Percentiles rank a stretch among this genome's conserved stretches.
Evolutionary conservation across 2,797 vertebrate species (phyloP).

Genomic region (Pseudomugil tenellus): DNA sequence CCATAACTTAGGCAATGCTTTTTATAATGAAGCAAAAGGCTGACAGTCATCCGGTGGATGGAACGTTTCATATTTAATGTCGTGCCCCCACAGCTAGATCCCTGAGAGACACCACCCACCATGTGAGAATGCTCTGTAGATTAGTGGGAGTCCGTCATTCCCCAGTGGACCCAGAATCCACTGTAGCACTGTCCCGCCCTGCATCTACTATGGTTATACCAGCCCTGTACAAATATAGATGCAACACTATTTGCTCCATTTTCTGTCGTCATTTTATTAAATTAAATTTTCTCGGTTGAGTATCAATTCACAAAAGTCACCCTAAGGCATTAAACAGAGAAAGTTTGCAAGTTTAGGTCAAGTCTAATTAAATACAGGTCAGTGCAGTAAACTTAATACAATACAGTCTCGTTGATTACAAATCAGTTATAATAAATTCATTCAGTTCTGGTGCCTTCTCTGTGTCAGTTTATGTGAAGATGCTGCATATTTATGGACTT

Average conservation of each 20-base stretch:
- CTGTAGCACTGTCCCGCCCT: slow-evolving; percentile 22
- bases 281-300: neutral
- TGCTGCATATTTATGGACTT: slow-evolving; percentile 32
- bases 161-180: slow-evolving; percentile 41
- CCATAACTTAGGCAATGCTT: neutral
- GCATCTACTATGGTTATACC: slow-evolving; percentile 26
- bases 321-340: neutral
- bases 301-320: neutral
- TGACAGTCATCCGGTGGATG: slow-evolving; percentile 59
- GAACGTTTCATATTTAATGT: slow-evolving; percentile 49
- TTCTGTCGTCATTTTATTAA: slow-evolving; percentile 1
- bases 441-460: slow-evolving; percentile 1
- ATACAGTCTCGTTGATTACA: neutral
- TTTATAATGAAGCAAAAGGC: slow-evolving; percentile 40
- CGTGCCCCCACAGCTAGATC: slow-evolving; percentile 58
- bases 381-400: neutral
- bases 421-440: neutral
- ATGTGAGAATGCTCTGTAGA: slow-evolving; percentile 76
- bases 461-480: slow-evolving; percentile 30
- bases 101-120: slow-evolving; percentile 60
- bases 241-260: slow-evolving; percentile 5
- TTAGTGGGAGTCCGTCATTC: slow-evolving; percentile 66
- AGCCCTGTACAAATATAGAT: slow-evolving; percentile 14
- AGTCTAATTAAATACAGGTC: neutral
- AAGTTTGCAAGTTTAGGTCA: neutral